phyloP scores from a whole-genome alignment of 2,797 vertebrate species.

The Microctenopoma steveboyesi region DNA sequence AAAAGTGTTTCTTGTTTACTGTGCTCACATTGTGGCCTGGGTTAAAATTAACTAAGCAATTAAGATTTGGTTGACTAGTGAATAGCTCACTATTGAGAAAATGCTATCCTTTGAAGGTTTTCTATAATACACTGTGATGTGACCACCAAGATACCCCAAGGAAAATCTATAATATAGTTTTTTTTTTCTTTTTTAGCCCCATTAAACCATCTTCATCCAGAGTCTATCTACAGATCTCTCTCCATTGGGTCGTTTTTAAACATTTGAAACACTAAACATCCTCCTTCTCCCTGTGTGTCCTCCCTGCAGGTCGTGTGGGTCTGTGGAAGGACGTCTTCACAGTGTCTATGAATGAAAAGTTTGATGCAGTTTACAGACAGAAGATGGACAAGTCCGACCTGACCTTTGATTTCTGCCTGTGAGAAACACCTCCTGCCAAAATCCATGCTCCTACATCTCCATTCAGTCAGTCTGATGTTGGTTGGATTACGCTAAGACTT shows the following conservation, averaged over 20 bases:
- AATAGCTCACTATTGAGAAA: too few species aligned
- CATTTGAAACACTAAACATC: not conserved
- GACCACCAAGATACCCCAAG: too few species aligned
- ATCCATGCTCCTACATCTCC: conserved; percentile 15
- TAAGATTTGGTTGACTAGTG: too few species aligned
- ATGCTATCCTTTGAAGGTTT: too few species aligned
- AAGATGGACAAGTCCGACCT: conserved; percentile 98
- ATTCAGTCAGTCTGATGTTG: conserved; percentile 18
- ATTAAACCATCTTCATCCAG: too few species aligned
- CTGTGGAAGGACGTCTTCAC: conserved; percentile 99
- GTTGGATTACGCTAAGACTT: conserved; percentile 29
- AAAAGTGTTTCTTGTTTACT: too few species aligned
- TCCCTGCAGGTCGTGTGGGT: conserved; percentile 89
- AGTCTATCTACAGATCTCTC: too few species aligned
- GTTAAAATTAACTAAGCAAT: too few species aligned
- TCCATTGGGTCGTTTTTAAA: not conserved
- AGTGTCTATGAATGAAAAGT: conserved; percentile 99
- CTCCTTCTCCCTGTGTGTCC: conserved; percentile 17
- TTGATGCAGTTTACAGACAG: conserved; percentile 94
- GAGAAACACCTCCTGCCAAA: conserved; percentile 67
- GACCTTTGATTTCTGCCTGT: conserved; percentile 93
- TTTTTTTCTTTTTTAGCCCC: too few species aligned
- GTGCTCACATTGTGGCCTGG: too few species aligned
- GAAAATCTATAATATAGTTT: too few species aligned
- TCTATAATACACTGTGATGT: too few species aligned